A percentile compares a stretch with the other conserved stretches of the same genome.
phyloP scores from a whole-genome alignment of 92 coral and sea anemone species.

The Epizoanthus scotinus region DNA sequence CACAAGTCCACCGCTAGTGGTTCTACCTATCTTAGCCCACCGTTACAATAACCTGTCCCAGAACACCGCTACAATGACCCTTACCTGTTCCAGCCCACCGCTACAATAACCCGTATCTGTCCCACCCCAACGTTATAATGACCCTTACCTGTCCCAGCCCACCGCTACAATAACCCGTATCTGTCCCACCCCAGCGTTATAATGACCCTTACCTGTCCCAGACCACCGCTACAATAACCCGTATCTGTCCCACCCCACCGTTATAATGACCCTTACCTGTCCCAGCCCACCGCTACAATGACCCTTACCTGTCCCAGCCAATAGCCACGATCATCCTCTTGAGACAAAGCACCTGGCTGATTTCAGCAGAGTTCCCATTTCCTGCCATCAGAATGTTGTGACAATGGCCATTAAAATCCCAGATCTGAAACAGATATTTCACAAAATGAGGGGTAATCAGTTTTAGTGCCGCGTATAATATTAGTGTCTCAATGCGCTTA shows the following conservation, averaged over 20 bases:
- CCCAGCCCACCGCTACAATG: background rate
- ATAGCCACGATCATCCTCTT: slow-evolving; percentile 90
- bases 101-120: slow-evolving; percentile 67
- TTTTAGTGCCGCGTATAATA: too few species aligned
- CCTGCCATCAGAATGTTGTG: slow-evolving; percentile 97
- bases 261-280: background rate
- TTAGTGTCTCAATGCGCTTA: too few species aligned
- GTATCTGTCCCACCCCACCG: background rate
- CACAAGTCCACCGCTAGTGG: too few species aligned
- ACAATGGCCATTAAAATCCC: slow-evolving; percentile 99
- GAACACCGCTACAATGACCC: background rate
- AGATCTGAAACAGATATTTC: slow-evolving; percentile 59
- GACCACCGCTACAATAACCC: slow-evolving; percentile 82
- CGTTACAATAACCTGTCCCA: background rate
- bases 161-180: slow-evolving; percentile 30
- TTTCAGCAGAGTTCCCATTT: slow-evolving; percentile 92
- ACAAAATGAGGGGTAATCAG: too few species aligned
- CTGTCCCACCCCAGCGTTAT: slow-evolving; percentile 90
- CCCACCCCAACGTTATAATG: too few species aligned
- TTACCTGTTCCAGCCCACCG: slow-evolving; percentile 97
- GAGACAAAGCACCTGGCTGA: slow-evolving; percentile 88
- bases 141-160: too few species aligned
- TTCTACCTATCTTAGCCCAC: too few species aligned
- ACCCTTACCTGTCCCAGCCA: slow-evolving; percentile 94
- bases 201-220: slow-evolving; percentile 85